Evolutionary conservation across 2,797 vertebrate species (phyloP), one percentile per base, ranked within the genome.

Genomic region (Sciaenops ocellatus): DNA sequence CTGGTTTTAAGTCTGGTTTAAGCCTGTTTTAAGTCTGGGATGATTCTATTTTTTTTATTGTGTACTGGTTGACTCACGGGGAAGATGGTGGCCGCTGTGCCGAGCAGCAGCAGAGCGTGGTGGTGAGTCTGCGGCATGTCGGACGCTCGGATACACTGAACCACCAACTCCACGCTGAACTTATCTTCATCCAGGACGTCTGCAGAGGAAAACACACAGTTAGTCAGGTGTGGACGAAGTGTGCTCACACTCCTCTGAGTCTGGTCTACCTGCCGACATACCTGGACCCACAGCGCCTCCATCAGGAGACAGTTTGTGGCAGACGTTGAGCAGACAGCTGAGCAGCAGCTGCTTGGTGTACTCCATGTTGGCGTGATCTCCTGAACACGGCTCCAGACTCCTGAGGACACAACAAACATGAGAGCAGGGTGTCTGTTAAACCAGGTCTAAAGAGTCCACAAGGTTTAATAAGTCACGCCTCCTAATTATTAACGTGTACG

Each of bases 261-360:
- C 4, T 38, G 15, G 57, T 30, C 4, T 38, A 38, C 18, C 0
- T 0, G 12, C 18, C 8, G 56, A 73, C 62, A 57, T 89, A 98
- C 98, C 98, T 92, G 95, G 81, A 30, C 92, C 90, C 30, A 94
- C 77, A 1, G 91, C 94, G 41, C 86, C 84, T 9, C 96, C 95
- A 1, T 96, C 93, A 0, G 96, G 91, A 16, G 95, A 94, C 38
- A 98, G 83, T 41, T 95, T 98, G 78, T 96, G 95, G 93, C 97
- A 98, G 90, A 98, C 84, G 71, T 93, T 97, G 68, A 97, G 95
- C 77, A 99, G 91, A 65, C 97, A 97, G 90, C 96, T 95, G 72
- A 99, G 97, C 86, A 99, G 96, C 70, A 99, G 94, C 87, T 99
- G 98, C 56, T 97, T 98, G 80, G 94, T 97, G 90, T 99, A 99